Base-by-base conservation (phyloP, 2,113 vertebrate species). In the Carassius gibelio region DNA sequence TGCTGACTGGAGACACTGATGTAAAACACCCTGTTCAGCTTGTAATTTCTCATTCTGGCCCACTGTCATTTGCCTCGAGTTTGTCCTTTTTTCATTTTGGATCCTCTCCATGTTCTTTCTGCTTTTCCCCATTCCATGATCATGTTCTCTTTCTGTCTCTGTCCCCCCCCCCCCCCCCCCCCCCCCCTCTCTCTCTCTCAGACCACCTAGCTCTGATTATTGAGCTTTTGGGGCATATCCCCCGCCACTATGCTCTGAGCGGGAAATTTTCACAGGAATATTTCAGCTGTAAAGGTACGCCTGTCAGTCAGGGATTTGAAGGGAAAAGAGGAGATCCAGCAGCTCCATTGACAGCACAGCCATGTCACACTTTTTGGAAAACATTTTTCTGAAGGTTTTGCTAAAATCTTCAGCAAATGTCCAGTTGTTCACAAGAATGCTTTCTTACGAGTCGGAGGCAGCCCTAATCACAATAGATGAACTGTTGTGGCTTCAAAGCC, bases 181-280 rank as follows among this genome's bases (percentile, higher is more conserved):
- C 26, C 48, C 50, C 36, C 77, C 72, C 75, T 78, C 93, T 88
- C 92, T 93, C 93, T 36, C 30, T 55, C 34, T 72, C 93, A 94
- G 94, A 95, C 93, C 94, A 96, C 89, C 91, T 95, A 87, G 94
- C 90, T 57, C 93, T 94, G 87, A 94, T 95, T 92, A 95, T 94
- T 92, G 97, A 99, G 95, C 96, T 99, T 90, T 95, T 99, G 89
- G 97, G 98, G 86, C 96, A 96, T 93, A 96, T 99, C 91, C 98
- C 97, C 93, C 96, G 96, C 90, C 97, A 98, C 92, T 96, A 96
- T 93, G 96, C 97, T 88, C 93, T 96, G 91, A 96, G 96, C 88
- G 98, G 98, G 93, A 99, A 99, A 96, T 97, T 97, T 93, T 99
- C 98, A 92, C 97, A 98, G 96, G 97, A 99, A 89, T 98, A 97